Evolutionary conservation across 2,113 vertebrate genomes (phyloP).

Genomic region (Chaetura pelagica): DNA sequence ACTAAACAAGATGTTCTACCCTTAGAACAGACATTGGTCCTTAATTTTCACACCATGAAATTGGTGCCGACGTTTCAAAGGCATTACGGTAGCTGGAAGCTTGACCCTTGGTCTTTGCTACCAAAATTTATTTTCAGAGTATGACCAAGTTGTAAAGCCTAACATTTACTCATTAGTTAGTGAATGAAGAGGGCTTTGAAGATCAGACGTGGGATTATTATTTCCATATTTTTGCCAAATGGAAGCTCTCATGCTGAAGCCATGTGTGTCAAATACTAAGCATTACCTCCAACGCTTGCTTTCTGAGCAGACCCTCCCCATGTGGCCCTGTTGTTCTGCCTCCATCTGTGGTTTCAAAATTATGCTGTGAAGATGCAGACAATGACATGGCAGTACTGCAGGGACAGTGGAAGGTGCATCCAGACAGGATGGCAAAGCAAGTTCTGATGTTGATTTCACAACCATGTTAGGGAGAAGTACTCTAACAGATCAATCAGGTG

Average conservation of each 20-base stretch:
- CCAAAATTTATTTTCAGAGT: conserved; percentile 23
- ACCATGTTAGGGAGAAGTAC: not conserved
- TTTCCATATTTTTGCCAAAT: conserved; percentile 37
- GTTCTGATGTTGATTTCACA: not conserved
- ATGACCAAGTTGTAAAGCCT: conserved; percentile 23
- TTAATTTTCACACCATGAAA: not conserved
- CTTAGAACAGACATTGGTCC: not conserved
- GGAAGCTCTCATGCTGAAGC: not conserved
- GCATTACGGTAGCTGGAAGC: conserved; percentile 19
- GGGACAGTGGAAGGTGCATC: not conserved
- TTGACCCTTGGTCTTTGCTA: conserved; percentile 47
- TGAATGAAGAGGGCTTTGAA: conserved; percentile 46
- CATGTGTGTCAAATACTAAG: conserved; percentile 32
- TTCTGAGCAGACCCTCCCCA: not conserved
- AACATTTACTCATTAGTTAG: conserved; percentile 16
- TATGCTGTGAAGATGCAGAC: not conserved
- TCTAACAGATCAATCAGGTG: not conserved
- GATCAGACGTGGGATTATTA: conserved; percentile 40
- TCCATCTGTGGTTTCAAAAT: not conserved
- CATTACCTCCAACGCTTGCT: not conserved
- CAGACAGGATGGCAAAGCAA: not conserved
- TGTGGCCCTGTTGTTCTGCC: not conserved
- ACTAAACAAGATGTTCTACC: not conserved
- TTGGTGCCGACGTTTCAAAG: not conserved
- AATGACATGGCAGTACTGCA: not conserved